Base-by-base conservation (phyloP, 2,888 invertebrate genomes). In the Eremobia ochroleuca region DNA sequence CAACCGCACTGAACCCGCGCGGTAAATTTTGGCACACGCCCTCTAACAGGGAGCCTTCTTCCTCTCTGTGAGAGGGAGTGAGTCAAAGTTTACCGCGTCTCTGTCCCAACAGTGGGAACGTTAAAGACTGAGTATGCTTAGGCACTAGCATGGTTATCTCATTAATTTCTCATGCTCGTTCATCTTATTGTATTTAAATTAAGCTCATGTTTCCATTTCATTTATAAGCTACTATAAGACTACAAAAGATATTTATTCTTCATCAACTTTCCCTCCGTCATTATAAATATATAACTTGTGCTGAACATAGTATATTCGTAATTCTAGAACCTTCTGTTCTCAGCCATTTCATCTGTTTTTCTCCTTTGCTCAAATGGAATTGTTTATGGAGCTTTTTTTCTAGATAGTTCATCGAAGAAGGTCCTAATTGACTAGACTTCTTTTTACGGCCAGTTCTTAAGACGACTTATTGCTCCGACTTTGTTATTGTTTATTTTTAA, bases 401-500 rank as follows among this genome's bases (percentile, higher is more conserved):
- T 49, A 76, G 61, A 64, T 79, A 59, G 15, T 46, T 31, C 61
- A 76, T 82, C 75, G 73, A 77, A 68, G 73, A 13, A 75, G 61
- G 72, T 49, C 52, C 65, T 71, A 85, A 85, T 82, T 85, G 64
- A 61, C 74, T 82, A 25, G 40, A 61, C 58, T 73, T 78, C 61
- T 65, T 84, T 83, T 73, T 68, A 81, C 59, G 21, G 58, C 25
- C 52, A 1, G 61, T 70, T 31, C 34, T 76, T 70, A 62, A 70
- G 62, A 67, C 13, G 34, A 59, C 59, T 73, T 62, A 72, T 55
- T 71, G 62, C 61, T 40, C 0, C 43, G 40, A 52, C 52, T 77
- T 58, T 66, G 37, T 70, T 73, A 62, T 72, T 83, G 65, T 83
- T 79, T 75, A 61, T 75, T 79, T 81, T 82, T 80, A 79, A 72